These are phyloP conservation scores for Geococcyx californianus DNA, from an alignment of 2,113 vertebrate species.

Conservation along the genomic window DNA sequence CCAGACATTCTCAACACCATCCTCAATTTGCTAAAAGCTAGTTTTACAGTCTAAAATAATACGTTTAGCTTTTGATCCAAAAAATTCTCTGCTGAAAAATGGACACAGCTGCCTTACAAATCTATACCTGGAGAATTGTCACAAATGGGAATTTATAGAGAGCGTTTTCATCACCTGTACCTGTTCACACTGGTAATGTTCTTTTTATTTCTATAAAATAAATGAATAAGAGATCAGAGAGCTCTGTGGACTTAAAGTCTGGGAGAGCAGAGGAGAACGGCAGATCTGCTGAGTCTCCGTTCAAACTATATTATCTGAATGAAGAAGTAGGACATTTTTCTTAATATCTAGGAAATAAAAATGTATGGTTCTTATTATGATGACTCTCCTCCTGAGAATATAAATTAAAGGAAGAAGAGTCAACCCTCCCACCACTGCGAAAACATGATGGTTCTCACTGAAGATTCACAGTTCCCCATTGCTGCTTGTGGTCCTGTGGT, in stretches of 20 bases:
- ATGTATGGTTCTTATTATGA: neutral
- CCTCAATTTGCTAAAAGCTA: neutral
- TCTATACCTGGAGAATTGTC: neutral
- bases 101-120: neutral
- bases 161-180: neutral
- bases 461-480: neutral
- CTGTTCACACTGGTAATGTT: neutral
- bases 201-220: slow-evolving; percentile 35
- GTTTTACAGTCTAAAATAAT: neutral
- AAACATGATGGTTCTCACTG: neutral
- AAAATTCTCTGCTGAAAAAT: neutral
- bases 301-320: neutral
- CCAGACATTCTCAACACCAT: neutral
- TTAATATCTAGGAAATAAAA: slow-evolving; percentile 43
- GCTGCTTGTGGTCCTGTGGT: neutral
- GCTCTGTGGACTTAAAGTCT: neutral
- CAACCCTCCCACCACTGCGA: neutral
- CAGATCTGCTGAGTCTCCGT: neutral
- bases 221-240: neutral
- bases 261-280: neutral
- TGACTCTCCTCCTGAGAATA: slow-evolving; percentile 4
- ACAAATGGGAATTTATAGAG: neutral
- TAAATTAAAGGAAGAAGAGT: neutral
- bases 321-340: slow-evolving; percentile 19
- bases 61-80: neutral